A percentile compares a stretch with the other conserved stretches of the same genome.
Conservation (phyloP, 2,113 vertebrate genomes). For the Lathamus discolor region DNA sequence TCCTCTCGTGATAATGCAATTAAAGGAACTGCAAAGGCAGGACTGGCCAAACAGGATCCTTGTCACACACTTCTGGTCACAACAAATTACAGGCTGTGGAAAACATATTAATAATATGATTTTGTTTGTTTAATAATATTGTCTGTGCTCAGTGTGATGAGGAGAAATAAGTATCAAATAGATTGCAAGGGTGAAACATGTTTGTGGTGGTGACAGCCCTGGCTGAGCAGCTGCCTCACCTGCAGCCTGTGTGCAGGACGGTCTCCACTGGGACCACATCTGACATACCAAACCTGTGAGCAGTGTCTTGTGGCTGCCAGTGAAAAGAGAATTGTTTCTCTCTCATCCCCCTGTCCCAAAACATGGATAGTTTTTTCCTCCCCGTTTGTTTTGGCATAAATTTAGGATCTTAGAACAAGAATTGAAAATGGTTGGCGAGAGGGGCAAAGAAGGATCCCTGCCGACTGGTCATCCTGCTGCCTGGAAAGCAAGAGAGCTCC, state of each 20-base stretch:
- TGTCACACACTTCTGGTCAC: not conserved
- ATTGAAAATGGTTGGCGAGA: not conserved
- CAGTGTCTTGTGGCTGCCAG: not conserved
- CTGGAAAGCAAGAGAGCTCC: not conserved
- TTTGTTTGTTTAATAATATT: not conserved
- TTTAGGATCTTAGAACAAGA: not conserved
- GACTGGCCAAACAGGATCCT: not conserved
- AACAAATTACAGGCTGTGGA: not conserved
- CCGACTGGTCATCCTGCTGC: not conserved
- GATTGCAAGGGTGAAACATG: not conserved
- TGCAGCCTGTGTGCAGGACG: not conserved
- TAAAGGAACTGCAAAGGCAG: not conserved
- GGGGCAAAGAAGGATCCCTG: not conserved
- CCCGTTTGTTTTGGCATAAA: not conserved
- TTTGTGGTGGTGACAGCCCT: not conserved
- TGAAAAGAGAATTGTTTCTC: not conserved
- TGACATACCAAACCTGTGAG: slow-evolving; percentile 20
- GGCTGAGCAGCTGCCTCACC: slow-evolving; percentile 1
- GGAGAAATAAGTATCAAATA: not conserved
- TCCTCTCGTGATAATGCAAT: not conserved
- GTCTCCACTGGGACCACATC: not conserved
- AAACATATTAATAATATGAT: not conserved
- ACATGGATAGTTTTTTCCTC: not conserved
- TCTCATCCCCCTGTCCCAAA: not conserved
- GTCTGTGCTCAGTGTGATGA: not conserved